These are phyloP conservation scores for Fulmarus glacialis DNA, from an alignment of 2,113 vertebrate genomes.

Conservation along the genomic window DNA sequence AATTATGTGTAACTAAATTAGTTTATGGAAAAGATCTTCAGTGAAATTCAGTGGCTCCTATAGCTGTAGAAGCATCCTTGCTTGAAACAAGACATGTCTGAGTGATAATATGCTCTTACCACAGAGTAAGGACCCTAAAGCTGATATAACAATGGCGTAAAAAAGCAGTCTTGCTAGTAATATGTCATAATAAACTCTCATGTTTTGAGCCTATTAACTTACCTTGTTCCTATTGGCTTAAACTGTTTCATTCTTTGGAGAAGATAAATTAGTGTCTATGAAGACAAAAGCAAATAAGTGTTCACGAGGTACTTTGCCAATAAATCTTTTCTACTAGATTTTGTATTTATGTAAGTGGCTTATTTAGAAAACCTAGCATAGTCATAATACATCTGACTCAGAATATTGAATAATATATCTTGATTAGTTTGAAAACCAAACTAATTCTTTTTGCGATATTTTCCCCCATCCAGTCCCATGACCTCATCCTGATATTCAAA, in stretches of 20 bases:
- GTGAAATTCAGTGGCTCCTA: background rate
- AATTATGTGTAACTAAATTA: background rate
- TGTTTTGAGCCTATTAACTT: background rate
- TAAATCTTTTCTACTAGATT: background rate
- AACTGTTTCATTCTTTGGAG: background rate
- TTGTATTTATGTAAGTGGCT: background rate
- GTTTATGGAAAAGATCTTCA: background rate
- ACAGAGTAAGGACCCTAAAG: background rate
- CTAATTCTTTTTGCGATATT: background rate
- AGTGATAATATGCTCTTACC: background rate
- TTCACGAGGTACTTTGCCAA: background rate
- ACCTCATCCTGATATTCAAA: constrained; percentile 66
- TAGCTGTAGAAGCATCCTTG: background rate
- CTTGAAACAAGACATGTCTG: background rate
- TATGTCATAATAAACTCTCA: background rate
- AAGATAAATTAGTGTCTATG: background rate
- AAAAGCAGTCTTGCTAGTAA: background rate
- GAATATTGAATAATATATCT: constrained; percentile 37
- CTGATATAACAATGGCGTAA: background rate
- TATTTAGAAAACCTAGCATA: background rate
- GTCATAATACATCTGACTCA: background rate
- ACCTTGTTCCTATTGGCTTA: background rate
- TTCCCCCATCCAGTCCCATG: constrained; percentile 42
- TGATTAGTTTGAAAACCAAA: constrained; percentile 32
- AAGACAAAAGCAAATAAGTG: background rate